phyloP scores from a whole-genome alignment of 1,140 invertebrate species.

The Drosophila nebulosa region DNA sequence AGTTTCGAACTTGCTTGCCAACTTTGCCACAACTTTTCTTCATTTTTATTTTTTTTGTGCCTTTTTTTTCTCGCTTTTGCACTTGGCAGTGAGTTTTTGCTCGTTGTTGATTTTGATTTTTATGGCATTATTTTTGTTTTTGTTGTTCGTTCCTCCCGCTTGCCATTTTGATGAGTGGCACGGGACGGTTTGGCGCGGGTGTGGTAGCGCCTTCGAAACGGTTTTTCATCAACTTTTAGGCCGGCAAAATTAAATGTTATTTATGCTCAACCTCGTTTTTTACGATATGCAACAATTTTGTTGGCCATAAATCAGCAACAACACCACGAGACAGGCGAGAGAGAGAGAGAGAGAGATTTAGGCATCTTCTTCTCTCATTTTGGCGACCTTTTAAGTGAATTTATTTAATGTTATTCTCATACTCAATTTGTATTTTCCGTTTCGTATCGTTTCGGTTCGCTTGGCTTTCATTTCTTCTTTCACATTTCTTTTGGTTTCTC shows the following conservation, averaged over 20 bases:
- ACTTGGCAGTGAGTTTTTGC: neutral
- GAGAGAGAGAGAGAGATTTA: slow-evolving; percentile 41
- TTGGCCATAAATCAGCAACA: slow-evolving; percentile 55
- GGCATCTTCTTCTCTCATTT: slow-evolving; percentile 42
- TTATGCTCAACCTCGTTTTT: slow-evolving; percentile 59
- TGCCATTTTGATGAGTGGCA: neutral
- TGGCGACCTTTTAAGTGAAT: slow-evolving; percentile 51
- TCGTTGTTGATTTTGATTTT: slow-evolving; percentile 66
- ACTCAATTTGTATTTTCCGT: slow-evolving; percentile 10
- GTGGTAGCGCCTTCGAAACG: slow-evolving; percentile 25
- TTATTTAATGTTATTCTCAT: slow-evolving; percentile 39
- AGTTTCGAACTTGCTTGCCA: slow-evolving; percentile 37
- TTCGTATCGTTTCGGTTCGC: slow-evolving; percentile 25
- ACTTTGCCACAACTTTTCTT: slow-evolving; percentile 57
- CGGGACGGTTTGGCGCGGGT: neutral
- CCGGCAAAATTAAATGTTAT: slow-evolving; percentile 71
- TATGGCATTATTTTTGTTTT: slow-evolving; percentile 61
- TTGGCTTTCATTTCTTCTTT: neutral
- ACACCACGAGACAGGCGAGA: neutral
- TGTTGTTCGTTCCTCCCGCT: slow-evolving; percentile 15
- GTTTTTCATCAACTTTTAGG: slow-evolving; percentile 69
- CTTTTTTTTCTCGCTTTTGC: neutral
- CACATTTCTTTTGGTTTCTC: neutral
- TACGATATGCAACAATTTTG: slow-evolving; percentile 68
- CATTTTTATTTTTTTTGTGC: neutral